These are phyloP conservation scores for Physocephala rufipes DNA, from an alignment of 2,888 invertebrate genomes.

Conservation along the genomic window DNA sequence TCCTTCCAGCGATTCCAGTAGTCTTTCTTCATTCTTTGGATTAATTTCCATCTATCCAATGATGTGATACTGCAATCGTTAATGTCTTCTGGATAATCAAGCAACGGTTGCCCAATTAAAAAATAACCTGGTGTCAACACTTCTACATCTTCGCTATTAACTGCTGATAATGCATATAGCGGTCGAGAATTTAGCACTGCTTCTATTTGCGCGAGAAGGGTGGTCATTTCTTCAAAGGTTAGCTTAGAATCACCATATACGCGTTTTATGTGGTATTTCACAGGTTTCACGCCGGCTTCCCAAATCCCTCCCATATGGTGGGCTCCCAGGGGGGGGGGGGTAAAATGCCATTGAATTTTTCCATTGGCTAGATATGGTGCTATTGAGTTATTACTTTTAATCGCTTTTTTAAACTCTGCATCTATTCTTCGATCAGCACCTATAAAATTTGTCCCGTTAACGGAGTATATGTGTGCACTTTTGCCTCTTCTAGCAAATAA, in stretches of 20 bases:
- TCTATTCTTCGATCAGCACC: not conserved
- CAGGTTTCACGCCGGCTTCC: no score
- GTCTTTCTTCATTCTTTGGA: slow-evolving; percentile 14
- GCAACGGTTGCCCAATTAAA: not conserved
- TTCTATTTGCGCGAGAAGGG: not conserved
- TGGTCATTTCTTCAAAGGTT: not conserved
- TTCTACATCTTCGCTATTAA: not conserved
- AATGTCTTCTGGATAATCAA: not conserved
- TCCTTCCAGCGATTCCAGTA: slow-evolving; percentile 22
- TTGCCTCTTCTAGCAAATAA: slow-evolving; percentile 23
- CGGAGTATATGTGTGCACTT: not conserved
- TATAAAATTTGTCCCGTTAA: not conserved
- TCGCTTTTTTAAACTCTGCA: not conserved
- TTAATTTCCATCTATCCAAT: slow-evolving; percentile 10
- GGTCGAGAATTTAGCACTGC: slow-evolving; percentile 19
- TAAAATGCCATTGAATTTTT: no score
- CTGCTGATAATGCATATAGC: not conserved
- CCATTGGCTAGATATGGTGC: not conserved
- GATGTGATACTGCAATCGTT: not conserved
- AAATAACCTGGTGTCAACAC: slow-evolving; percentile 24
- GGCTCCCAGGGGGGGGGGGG: no score
- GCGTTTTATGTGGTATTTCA: not conserved
- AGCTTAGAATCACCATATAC: not conserved
- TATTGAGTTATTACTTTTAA: not conserved
- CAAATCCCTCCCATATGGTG: no score